Evolutionary conservation across 92 coral and sea anemone genomes (phyloP).

Genomic region (Epizoanthus fatuus): DNA sequence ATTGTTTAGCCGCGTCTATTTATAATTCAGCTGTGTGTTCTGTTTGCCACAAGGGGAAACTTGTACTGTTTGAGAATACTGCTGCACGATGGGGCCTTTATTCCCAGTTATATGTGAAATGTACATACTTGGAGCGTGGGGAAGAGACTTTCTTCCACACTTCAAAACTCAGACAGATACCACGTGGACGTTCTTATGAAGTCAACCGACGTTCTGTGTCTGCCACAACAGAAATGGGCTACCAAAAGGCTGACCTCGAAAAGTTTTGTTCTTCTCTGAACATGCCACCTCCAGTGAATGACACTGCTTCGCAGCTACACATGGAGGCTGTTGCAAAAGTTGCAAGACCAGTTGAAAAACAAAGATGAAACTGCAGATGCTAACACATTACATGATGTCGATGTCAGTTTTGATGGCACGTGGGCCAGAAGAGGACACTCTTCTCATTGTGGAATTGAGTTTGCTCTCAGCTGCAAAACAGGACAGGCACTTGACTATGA

Average conservation of each 20-base stretch:
- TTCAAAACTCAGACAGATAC: not conserved
- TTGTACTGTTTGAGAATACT: not conserved
- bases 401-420: constrained; percentile 18
- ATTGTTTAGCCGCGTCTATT: not conserved
- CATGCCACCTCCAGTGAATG: constrained; percentile 36
- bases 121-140: not conserved
- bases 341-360: too few relatives aligned
- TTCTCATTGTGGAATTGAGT: constrained; percentile 6
- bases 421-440: constrained; percentile 29
- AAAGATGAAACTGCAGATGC: not conserved
- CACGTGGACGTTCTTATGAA: constrained; percentile 4
- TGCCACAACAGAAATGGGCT: constrained; percentile 30
- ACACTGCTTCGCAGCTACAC: not conserved
- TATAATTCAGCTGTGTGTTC: not conserved
- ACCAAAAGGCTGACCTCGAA: constrained; percentile 5
- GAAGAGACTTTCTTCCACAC: constrained; percentile 5
- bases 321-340: not conserved
- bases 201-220: constrained; percentile 25
- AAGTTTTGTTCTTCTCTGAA: constrained; percentile 29
- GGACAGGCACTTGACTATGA: constrained; percentile 18
- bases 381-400: not conserved
- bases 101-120: not conserved
- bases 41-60: constrained; percentile 13
- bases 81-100: constrained; percentile 6
- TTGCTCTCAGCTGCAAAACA: constrained; percentile 19